Evolutionary conservation across 2,888 invertebrate genomes (phyloP), one percentile per base, ranked within the genome.

Genomic region (Drosophila kokeensis): DNA sequence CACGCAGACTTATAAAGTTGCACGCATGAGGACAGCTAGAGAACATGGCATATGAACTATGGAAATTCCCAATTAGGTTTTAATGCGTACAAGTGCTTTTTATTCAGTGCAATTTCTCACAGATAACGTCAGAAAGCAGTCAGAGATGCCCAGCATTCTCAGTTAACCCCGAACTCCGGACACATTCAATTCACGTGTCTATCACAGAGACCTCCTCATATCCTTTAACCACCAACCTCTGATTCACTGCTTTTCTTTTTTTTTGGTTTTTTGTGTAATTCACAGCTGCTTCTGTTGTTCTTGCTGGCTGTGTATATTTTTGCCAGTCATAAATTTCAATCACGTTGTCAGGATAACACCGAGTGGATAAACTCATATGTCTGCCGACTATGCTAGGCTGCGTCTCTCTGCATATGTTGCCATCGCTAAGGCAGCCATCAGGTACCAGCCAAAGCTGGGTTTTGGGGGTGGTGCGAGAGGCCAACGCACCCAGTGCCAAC

Each of bases 61-160:
- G 89, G 90, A 90, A 91, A 87, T 87, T 89, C 89, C 89, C 90
- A 91, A 91, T 89, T 89, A 91, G 89, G 85, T 81, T 83, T 89
- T 91, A 90, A 91, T 90, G 85, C 76, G 88, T 79, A 83, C 90
- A 89, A 89, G 90, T 90, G 87, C 79, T 91, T 81, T 87, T 90
- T 82, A 90, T 90, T 89, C 90, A 85, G 73, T 87, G 87, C 90
- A 79, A 87, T 87, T 90, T 89, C 90, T 87, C 87, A 90, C 69
- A 75, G 75, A 70, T 59, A 69, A 62, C 58, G n/a, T 38, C 29
- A 34, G 58, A 40, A 15, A 54, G 38, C 61, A 61, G 24, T 27
- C 34, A n/a, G 57, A 64, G 55, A 59, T 59, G 36, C 54, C 57
- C 55, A 34, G 24, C 6, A 21, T 42, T 42, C 42, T 21, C 27